phyloP scores from a whole-genome alignment of 2,113 vertebrate species.

The Dolichotis patagonum region DNA sequence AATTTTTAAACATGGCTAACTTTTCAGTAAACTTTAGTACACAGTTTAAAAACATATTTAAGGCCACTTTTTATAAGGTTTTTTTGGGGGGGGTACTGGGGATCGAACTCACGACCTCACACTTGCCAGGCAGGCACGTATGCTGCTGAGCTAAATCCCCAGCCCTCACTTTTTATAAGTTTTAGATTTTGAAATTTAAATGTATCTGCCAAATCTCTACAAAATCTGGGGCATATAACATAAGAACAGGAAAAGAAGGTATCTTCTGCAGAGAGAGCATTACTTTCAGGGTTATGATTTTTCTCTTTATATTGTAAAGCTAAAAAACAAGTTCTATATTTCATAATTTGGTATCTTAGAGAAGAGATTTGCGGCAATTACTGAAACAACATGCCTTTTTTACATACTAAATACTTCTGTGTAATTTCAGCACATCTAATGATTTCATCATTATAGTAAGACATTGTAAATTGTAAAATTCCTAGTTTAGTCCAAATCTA shows the following conservation, averaged over 20 bases:
- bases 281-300: neutral
- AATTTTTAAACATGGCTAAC: neutral
- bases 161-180: neutral
- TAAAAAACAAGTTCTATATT: neutral
- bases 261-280: neutral
- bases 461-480: slow-evolving; percentile 5
- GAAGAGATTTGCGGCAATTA: neutral
- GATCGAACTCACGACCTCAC: too few species aligned
- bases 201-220: neutral
- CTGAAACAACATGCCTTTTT: neutral
- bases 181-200: slow-evolving; percentile 29
- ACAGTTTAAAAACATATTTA: neutral
- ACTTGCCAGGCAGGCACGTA: too few species aligned
- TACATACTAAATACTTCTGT: neutral
- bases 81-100: too few species aligned
- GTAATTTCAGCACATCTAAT: neutral
- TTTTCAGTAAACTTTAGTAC: neutral
- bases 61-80: neutral
- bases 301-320: neutral
- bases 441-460: neutral
- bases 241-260: neutral
- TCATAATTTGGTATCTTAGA: neutral
- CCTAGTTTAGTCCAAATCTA: neutral
- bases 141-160: too few species aligned
- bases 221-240: neutral